A percentile compares a stretch with the other conserved stretches of the same genome.
Evolutionary conservation across 2,113 vertebrate genomes (phyloP).

Genomic region (Rhodinocichla rosea): DNA sequence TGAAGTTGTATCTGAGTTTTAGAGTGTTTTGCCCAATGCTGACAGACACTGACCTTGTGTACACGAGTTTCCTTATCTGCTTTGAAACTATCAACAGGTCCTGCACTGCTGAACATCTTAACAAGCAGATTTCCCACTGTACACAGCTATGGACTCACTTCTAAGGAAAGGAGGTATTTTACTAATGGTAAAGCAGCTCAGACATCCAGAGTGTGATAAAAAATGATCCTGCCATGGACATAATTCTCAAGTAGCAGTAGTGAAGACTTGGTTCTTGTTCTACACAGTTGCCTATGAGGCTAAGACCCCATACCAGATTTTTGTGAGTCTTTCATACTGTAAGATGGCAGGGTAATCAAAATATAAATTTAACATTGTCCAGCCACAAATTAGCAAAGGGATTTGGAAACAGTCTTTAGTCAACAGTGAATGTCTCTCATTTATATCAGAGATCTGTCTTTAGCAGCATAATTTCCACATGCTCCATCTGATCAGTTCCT

Average conservation of each 20-base stretch:
- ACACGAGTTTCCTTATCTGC: background rate
- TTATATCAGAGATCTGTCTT: background rate
- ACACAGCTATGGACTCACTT: background rate
- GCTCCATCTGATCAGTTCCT: background rate
- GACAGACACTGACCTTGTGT: background rate
- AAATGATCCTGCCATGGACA: background rate
- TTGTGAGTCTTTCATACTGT: background rate
- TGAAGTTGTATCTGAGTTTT: background rate
- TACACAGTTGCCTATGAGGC: background rate
- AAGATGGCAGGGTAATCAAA: background rate
- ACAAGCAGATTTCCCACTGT: background rate
- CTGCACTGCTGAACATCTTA: background rate
- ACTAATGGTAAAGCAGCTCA: background rate
- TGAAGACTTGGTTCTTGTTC: background rate
- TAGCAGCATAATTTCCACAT: background rate
- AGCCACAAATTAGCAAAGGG: background rate
- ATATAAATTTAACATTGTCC: background rate
- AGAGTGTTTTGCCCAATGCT: background rate
- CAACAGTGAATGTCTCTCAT: background rate
- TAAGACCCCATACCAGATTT: background rate
- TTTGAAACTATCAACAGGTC: background rate
- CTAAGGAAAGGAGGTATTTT: background rate
- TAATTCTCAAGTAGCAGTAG: background rate
- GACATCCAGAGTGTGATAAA: background rate
- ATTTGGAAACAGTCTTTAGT: background rate